These are phyloP conservation scores for Hipposideros armiger DNA, from an alignment of 2,113 vertebrate species.

Conservation along the genomic window DNA sequence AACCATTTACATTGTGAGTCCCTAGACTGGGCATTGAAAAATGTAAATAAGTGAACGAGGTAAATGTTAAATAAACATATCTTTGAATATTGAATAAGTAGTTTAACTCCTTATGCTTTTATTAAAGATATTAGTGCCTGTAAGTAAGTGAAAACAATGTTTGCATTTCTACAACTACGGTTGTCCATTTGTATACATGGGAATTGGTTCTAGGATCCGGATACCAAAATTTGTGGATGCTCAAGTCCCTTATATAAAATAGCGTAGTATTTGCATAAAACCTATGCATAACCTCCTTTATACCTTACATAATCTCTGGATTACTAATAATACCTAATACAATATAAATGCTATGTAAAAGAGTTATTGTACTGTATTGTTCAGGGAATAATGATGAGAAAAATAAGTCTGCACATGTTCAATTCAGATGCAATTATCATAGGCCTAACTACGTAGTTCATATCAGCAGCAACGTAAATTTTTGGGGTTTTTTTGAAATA, in stretches of 20 bases:
- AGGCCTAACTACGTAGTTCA: neutral
- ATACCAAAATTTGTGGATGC: neutral
- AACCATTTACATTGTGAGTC: neutral
- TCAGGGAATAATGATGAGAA: neutral
- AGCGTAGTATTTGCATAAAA: neutral
- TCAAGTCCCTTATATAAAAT: neutral
- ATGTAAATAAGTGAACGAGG: neutral
- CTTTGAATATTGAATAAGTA: neutral
- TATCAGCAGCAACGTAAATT: neutral
- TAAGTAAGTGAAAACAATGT: conserved; percentile 1
- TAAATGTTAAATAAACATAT: neutral
- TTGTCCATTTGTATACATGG: neutral
- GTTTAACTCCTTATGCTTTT: neutral
- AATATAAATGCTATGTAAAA: neutral
- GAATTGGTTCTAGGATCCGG: neutral
- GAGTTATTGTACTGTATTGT: neutral
- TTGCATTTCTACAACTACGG: neutral
- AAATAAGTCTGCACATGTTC: neutral
- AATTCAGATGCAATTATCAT: neutral
- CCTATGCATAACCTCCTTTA: neutral
- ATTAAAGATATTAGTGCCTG: neutral
- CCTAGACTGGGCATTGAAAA: neutral
- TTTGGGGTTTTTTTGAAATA: neutral
- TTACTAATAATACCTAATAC: neutral
- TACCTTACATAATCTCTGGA: neutral